These are phyloP conservation scores for Xylocampa areola DNA, from an alignment of 2,888 invertebrate species.

Conservation along the genomic window DNA sequence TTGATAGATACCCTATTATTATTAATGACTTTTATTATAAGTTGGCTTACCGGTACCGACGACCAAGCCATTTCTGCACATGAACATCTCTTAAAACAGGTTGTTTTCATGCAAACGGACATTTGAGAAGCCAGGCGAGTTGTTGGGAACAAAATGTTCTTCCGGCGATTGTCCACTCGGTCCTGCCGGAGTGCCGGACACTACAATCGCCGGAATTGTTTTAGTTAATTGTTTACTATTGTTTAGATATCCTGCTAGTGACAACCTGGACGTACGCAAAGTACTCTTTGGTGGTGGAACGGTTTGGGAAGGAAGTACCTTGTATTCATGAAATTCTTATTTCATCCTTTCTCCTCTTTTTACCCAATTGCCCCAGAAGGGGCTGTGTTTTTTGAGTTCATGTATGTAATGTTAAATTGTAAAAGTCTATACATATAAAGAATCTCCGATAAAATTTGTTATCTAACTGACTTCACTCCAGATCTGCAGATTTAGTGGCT, in stretches of 20 bases:
- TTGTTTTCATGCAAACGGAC: slow-evolving; percentile 22
- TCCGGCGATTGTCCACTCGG: slow-evolving; percentile 75
- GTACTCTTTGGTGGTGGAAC: slow-evolving; percentile 1
- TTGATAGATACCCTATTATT: too few species aligned
- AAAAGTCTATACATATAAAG: too few species aligned
- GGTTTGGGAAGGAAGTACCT: background rate
- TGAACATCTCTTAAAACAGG: slow-evolving; percentile 7
- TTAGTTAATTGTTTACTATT: slow-evolving; percentile 69
- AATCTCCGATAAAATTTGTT: too few species aligned
- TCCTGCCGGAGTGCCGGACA: slow-evolving; percentile 53
- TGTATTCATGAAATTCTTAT: background rate
- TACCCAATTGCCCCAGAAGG: too few species aligned
- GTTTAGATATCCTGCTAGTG: slow-evolving; percentile 64
- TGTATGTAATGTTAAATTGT: too few species aligned
- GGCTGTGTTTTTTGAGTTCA: too few species aligned
- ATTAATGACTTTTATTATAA: too few species aligned
- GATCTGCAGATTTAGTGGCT: too few species aligned
- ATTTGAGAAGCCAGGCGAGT: slow-evolving; percentile 41
- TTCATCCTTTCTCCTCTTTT: too few species aligned
- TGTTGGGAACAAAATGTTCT: slow-evolving; percentile 58
- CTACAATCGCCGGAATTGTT: slow-evolving; percentile 75
- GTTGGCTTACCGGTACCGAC: background rate
- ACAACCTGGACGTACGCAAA: background rate
- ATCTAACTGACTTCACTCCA: too few species aligned
- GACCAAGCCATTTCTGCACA: background rate